These are phyloP conservation scores for Cheilinus undulatus DNA, from an alignment of 2,113 vertebrate genomes.

Conservation along the genomic window DNA sequence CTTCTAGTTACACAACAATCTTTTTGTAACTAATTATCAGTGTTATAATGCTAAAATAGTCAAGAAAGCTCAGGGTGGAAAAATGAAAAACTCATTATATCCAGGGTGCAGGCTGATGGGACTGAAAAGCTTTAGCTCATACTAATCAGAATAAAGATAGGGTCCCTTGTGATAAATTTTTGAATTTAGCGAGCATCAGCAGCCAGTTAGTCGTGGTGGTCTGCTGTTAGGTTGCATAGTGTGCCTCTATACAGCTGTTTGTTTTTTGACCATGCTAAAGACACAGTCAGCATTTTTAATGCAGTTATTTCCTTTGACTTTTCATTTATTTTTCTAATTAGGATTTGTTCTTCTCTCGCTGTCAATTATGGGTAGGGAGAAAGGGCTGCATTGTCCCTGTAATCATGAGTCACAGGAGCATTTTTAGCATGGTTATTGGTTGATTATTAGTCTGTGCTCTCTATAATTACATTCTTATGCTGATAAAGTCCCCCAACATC, in stretches of 20 bases:
- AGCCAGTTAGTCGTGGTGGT: not conserved
- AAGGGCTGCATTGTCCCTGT: slow-evolving; percentile 7
- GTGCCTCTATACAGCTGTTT: slow-evolving; percentile 26
- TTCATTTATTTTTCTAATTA: slow-evolving; percentile 30
- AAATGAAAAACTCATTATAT: not conserved
- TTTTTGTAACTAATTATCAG: not conserved
- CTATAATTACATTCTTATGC: slow-evolving; percentile 64
- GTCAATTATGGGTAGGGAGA: slow-evolving; percentile 24
- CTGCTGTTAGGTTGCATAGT: slow-evolving; percentile 6
- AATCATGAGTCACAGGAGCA: slow-evolving; percentile 48
- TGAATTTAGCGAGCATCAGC: slow-evolving; percentile 1
- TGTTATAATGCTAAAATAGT: not conserved
- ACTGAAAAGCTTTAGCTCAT: slow-evolving; percentile 19
- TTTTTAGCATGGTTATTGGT: slow-evolving; percentile 59
- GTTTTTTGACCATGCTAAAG: not conserved
- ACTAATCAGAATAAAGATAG: not conserved
- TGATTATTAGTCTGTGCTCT: slow-evolving; percentile 67
- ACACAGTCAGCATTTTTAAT: slow-evolving; percentile 23
- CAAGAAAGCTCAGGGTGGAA: not conserved
- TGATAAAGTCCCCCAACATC: slow-evolving; percentile 45
- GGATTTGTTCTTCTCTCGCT: slow-evolving; percentile 3
- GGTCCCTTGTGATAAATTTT: slow-evolving; percentile 23
- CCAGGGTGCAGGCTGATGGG: slow-evolving; percentile 16
- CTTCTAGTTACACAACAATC: slow-evolving; percentile 21
- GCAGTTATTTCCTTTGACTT: slow-evolving; percentile 34